Evolutionary conservation across 2,113 vertebrate species (phyloP), one percentile per base, ranked within the genome.

Genomic region (Oncorhynchus clarkii): DNA sequence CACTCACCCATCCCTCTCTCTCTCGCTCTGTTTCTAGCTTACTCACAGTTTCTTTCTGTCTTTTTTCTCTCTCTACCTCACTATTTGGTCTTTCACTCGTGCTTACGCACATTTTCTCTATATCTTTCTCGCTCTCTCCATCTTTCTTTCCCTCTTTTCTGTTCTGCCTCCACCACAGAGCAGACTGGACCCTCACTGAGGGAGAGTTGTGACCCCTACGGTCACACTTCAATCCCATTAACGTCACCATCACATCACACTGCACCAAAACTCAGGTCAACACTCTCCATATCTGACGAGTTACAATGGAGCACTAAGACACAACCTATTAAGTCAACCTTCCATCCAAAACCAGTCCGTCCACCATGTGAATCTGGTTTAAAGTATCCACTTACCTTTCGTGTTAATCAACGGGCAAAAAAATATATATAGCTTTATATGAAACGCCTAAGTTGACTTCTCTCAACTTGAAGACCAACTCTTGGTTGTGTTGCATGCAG

Each of bases 401-500:
- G 82, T 54, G 75, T 80, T 74, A 87, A 87, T 89, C 84, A 83
- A 84, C 86, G 78, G 73, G 87, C 78, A 71, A 83, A 85, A 80
- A 78, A 84, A 34, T 4, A 85, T 80, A 82, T 80, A 85, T 80
- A 65, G 80, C 74, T 85, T 70, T 83, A 49, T 79, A 87, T 62
- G 83, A 89, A 88, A 82, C 76, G 83, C 81, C 78, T 60, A 86
- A 89, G 87, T 88, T 88, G 86, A 87, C 89, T 89, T 90, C 78
- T 87, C 82, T 87, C 78, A 90, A 92, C 89, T 92, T 88, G 87
- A 84, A 82, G 89, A 83, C 79, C 85, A 90, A 91, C 81, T 86
- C 86, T 91, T 87, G 88, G 79, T 84, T 88, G 90, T 93, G 90
- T 88, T 92, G 89, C 78, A 51, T 88, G 90, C 85, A 88, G 90